phyloP scores from a whole-genome alignment of 2,113 vertebrate genomes.

The Amphilophus citrinellus region DNA sequence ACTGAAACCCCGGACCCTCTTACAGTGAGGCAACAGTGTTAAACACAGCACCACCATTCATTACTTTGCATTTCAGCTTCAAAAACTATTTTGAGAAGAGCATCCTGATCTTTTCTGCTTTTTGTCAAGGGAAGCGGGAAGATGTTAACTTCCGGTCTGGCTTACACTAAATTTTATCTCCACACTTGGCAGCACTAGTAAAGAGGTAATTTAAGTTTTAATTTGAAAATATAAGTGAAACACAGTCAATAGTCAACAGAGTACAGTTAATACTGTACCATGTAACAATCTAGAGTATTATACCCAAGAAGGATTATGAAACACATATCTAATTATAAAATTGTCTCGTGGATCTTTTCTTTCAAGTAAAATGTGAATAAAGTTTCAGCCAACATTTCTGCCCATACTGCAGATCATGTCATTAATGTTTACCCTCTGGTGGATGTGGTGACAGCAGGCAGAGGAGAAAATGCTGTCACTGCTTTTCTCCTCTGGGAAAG shows the following conservation, averaged over 20 bases:
- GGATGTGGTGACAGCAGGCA: conserved; percentile 41
- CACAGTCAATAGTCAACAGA: too few relatives aligned
- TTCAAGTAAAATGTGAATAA: neutral
- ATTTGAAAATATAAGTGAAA: neutral
- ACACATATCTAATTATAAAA: neutral
- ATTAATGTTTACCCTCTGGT: conserved; percentile 26
- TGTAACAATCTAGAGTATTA: neutral
- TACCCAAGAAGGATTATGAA: neutral
- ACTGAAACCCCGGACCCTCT: neutral
- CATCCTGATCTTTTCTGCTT: neutral
- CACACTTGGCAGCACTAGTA: neutral
- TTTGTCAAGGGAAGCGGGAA: neutral
- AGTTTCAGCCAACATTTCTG: neutral
- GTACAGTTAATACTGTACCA: neutral
- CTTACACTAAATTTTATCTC: neutral
- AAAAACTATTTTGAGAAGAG: neutral
- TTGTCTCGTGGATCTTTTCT: neutral
- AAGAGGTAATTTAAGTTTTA: neutral
- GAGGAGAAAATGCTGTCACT: conserved; percentile 28
- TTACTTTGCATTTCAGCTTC: too few relatives aligned
- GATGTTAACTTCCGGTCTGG: neutral
- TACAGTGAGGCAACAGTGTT: neutral
- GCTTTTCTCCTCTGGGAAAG: conserved; percentile 40
- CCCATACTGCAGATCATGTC: conserved; percentile 6
- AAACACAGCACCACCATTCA: too few relatives aligned